A percentile compares a stretch with the other conserved stretches of the same genome.
phyloP scores from a whole-genome alignment of 1,140 invertebrate genomes.

The Lanistes nyassanus region DNA sequence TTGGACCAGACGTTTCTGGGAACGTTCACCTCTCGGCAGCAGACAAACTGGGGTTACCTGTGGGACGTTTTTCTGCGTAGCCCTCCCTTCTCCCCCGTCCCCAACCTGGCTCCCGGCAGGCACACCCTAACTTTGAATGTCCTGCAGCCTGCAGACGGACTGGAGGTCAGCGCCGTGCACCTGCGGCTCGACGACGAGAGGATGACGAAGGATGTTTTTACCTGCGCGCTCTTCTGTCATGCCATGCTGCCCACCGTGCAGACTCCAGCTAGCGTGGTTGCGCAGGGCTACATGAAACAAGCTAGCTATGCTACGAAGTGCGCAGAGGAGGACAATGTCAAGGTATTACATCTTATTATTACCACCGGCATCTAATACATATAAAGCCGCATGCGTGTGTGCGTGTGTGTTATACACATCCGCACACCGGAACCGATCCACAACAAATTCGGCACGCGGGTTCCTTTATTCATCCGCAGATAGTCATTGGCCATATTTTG shows the following conservation, averaged over 20 bases:
- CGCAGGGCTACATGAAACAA: conserved; percentile 19
- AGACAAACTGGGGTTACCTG: conserved; percentile 14
- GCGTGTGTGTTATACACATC: too few species aligned
- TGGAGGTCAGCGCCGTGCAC: conserved; percentile 35
- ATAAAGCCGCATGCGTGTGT: too few species aligned
- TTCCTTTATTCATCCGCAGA: too few species aligned
- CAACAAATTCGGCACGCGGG: too few species aligned
- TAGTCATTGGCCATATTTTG: too few species aligned
- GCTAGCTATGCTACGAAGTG: conserved; percentile 35
- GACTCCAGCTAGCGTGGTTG: background rate
- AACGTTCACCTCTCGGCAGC: conserved; percentile 21
- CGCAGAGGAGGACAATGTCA: conserved; percentile 46
- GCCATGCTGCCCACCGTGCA: conserved; percentile 12
- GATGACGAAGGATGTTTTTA: conserved; percentile 35
- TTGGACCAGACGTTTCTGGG: conserved; percentile 35
- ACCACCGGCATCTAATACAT: too few species aligned
- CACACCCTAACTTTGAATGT: conserved; percentile 34
- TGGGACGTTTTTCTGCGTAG: conserved; percentile 33
- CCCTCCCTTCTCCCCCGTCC: conserved; percentile 21
- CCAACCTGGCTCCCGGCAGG: conserved; percentile 36
- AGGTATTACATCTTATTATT: conserved; percentile 16
- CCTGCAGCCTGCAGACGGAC: conserved; percentile 8
- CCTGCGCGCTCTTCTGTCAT: conserved; percentile 34
- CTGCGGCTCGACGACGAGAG: conserved; percentile 34
- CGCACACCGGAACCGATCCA: too few species aligned